Evolutionary conservation across 2,797 vertebrate species (phyloP).

Genomic region (Sciurus carolinensis): DNA sequence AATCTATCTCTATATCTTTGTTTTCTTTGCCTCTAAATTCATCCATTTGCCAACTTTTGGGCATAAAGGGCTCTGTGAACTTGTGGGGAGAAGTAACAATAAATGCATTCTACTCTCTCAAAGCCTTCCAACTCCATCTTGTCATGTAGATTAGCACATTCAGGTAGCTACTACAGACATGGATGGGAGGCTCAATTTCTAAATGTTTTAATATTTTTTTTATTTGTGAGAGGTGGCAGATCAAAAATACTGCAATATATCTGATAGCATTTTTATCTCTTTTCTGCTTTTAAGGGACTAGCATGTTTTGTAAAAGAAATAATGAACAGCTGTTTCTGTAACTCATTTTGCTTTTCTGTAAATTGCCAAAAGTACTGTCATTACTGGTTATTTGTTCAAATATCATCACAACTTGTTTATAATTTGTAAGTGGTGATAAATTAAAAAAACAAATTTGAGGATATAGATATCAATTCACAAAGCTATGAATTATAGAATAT

Average conservation of each 20-base stretch:
- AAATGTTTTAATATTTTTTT: background rate
- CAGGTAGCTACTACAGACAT: background rate
- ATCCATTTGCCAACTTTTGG: background rate
- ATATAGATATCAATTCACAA: background rate
- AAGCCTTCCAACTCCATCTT: background rate
- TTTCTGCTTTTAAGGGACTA: background rate
- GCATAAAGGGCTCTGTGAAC: background rate
- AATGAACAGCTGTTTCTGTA: background rate
- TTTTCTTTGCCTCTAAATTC: background rate
- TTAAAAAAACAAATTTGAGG: background rate
- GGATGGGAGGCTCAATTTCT: background rate
- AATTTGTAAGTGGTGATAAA: background rate
- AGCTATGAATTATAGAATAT: background rate
- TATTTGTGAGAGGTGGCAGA: background rate
- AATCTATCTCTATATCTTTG: background rate
- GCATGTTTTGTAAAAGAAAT: background rate
- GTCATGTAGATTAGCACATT: background rate
- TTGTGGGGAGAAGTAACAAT: rapidly evolving
- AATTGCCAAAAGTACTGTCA: conserved; percentile 29
- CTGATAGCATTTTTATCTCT: background rate
- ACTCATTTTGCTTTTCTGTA: conserved; percentile 38
- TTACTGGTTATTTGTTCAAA: background rate
- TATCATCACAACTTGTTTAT: background rate
- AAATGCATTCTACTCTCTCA: background rate
- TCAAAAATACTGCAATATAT: background rate